phyloP scores from a whole-genome alignment of 1,140 invertebrate genomes.

The Micrasema longulum region DNA sequence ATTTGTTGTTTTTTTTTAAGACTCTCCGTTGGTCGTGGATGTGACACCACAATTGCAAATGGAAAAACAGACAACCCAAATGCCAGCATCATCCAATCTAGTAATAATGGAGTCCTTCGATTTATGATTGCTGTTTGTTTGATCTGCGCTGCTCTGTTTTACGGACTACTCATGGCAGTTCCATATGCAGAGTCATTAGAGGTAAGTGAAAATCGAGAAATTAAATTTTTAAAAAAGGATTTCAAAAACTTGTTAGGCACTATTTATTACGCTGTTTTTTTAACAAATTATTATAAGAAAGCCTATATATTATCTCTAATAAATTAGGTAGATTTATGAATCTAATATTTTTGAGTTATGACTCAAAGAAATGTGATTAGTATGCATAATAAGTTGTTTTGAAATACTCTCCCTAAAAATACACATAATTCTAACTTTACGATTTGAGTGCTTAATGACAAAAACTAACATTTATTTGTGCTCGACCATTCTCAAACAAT shows the following conservation, averaged over 20 bases:
- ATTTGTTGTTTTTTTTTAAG: conserved; percentile 50
- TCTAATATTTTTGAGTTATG: no score
- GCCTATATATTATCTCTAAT: no score
- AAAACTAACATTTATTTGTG: no score
- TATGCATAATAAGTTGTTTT: no score
- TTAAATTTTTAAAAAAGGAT: background rate
- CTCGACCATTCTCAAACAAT: no score
- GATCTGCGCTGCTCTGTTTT: conserved; percentile 75
- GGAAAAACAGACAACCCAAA: conserved; percentile 60
- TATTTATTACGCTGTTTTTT: no score
- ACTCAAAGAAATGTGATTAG: no score
- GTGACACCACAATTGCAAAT: conserved; percentile 58
- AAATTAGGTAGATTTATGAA: no score
- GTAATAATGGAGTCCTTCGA: conserved; percentile 71
- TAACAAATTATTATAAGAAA: no score
- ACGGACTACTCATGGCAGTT: conserved; percentile 74
- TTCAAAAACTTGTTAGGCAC: background rate
- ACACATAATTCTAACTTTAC: no score
- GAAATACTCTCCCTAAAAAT: no score
- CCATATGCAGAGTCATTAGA: conserved; percentile 71
- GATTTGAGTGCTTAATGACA: no score
- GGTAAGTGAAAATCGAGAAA: conserved; percentile 50
- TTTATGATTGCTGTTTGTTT: conserved; percentile 77
- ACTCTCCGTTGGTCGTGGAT: conserved; percentile 65
- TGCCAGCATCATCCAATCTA: conserved; percentile 63